Base-by-base conservation (phyloP, 2,888 invertebrate species). In the Gastrophysa polygoni region DNA sequence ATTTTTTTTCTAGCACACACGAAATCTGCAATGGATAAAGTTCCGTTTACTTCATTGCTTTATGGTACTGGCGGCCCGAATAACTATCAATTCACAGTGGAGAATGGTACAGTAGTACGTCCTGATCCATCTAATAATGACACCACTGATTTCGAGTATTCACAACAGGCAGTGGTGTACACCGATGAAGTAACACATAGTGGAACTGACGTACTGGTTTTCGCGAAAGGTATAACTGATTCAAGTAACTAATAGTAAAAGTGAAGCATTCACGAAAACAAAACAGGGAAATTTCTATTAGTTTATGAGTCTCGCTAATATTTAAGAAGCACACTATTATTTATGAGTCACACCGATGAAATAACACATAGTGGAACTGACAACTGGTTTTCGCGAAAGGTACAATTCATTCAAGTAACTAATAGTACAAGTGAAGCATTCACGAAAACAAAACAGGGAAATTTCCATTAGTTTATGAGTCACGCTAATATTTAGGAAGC, bases 361-460 rank as follows among this genome's bases (percentile, higher is more conserved):
- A 92, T 91, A 73, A 85, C 88, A 32, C 94, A 95, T 69, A 91
- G 92, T 0, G 94, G 94, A 0, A 91, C 92, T 16, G 96, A 96
- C 80, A 95, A 0, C 84, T 88, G 1, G 86, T 96, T 57, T 95
- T 93, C 81, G 95, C 95, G 24, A 85, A 83, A 80, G 93, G 92
- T 88, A 79, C 1, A 17, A 47, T 4, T 14, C 2, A 5, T 49
- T 89, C 1, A 11, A 8, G n/a, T 16, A 14, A 16, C 38, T 38
- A n/a, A n/a, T n/a, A n/a, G n/a, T n/a, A n/a, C n/a, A n/a, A n/a
- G n/a, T n/a, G n/a, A n/a, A n/a, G n/a, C n/a, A n/a, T n/a, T n/a
- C n/a, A n/a, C n/a, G n/a, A n/a, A n/a, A n/a, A n/a, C n/a, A n/a
- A n/a, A n/a, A n/a, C n/a, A n/a, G n/a, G n/a, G n/a, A n/a, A n/a